Evolutionary conservation across 2,113 vertebrate genomes (phyloP).

Genomic region (Eretmochelys imbricata): DNA sequence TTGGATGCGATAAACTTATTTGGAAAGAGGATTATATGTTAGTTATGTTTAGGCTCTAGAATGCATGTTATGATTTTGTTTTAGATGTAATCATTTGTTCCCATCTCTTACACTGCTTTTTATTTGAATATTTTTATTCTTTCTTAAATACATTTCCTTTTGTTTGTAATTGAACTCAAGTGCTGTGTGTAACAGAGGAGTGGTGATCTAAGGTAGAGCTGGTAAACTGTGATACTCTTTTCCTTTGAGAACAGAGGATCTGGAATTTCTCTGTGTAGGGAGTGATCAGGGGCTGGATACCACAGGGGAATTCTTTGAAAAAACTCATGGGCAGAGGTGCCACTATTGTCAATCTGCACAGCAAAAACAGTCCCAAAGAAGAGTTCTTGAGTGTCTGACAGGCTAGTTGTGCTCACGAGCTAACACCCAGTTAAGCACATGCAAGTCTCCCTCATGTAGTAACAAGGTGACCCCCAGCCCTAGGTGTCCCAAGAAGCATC

Average conservation of each 20-base stretch:
- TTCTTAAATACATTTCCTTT: not conserved
- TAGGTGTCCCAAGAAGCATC: too few relatives aligned
- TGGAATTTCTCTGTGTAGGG: not conserved
- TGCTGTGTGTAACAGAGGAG: not conserved
- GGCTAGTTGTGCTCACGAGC: too few relatives aligned
- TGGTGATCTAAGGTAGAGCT: not conserved
- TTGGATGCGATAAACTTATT: not conserved
- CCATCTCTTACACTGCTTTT: not conserved
- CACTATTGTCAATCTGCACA: too few relatives aligned
- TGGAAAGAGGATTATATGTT: not conserved
- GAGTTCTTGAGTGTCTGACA: too few relatives aligned
- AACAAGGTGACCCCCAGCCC: too few relatives aligned
- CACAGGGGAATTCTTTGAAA: too few relatives aligned
- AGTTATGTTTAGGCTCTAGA: not conserved
- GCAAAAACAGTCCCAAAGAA: too few relatives aligned
- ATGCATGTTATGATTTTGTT: not conserved
- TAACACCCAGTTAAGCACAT: too few relatives aligned
- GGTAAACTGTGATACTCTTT: not conserved
- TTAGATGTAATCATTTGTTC: not conserved
- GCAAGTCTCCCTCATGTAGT: too few relatives aligned
- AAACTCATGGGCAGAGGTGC: too few relatives aligned
- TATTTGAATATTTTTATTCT: not conserved
- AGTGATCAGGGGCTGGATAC: too few relatives aligned
- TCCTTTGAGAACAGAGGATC: not conserved
- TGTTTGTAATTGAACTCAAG: not conserved